Evolutionary conservation across 2,797 vertebrate genomes (phyloP).

Genomic region (Myripristis jacobus): DNA sequence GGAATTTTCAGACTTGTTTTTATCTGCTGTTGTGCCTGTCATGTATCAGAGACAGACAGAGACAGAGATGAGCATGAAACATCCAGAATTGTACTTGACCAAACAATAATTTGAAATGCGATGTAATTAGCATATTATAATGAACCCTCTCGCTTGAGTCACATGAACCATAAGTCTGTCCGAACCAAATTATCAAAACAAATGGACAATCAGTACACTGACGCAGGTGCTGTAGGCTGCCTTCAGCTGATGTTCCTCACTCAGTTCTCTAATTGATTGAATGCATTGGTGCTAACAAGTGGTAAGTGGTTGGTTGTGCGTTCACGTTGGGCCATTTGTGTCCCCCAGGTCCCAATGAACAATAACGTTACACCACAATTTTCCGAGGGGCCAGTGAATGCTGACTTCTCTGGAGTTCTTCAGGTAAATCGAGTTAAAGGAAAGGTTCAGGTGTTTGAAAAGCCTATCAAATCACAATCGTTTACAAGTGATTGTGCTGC

Average conservation of each 20-base stretch:
- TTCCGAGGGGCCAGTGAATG: conserved; percentile 89
- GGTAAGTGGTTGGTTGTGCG: conserved; percentile 2
- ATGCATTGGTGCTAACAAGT: background rate
- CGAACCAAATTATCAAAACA: background rate
- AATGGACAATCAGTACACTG: background rate
- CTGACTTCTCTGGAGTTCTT: conserved; percentile 92
- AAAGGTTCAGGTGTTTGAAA: background rate
- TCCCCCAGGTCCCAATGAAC: conserved; percentile 87
- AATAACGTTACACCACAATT: conserved; percentile 90
- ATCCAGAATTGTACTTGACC: background rate
- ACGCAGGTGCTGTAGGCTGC: background rate
- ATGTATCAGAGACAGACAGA: background rate
- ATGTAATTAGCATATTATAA: conserved; percentile 6
- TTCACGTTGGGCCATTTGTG: conserved; percentile 44
- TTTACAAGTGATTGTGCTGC: conserved; percentile 2
- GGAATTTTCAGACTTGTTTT: background rate
- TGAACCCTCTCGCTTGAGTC: background rate
- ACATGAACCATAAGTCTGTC: background rate
- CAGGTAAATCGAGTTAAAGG: conserved; percentile 82
- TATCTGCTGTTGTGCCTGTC: background rate
- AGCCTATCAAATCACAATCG: conserved; percentile 3
- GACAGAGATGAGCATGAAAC: background rate
- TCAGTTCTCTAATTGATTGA: background rate
- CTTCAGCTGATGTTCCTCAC: conserved; percentile 1
- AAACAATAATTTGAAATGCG: conserved; percentile 3